Evolutionary conservation across 2,888 invertebrate genomes (phyloP), one percentile per base, ranked within the genome.

Genomic region (Uloborus plumipes): DNA sequence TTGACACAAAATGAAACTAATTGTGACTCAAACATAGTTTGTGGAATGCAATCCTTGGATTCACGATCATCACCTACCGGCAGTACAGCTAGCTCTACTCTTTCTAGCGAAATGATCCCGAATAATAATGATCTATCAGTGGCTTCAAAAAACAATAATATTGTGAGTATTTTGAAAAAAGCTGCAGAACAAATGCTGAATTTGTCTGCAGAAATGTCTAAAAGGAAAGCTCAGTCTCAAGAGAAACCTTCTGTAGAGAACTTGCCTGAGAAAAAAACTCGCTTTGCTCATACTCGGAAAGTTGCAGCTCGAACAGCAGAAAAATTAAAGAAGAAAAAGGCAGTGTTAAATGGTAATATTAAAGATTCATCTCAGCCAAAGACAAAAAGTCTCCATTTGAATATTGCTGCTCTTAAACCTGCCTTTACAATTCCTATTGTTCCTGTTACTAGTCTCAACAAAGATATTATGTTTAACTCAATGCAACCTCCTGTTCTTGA

Each of bases 111-210:
- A 20, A 53, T 73, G 7, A 59, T 53, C 11, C 4, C 65, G 2
- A 15, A 58, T 16, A 51, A 73, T 9, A 58, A 74, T 7, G 64
- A 58, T 69, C 13, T 70, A 1, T 74, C 70, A 16, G 49, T n/a
- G 4, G 15, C 70, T 11, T 81, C 80, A 7, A 69, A 74, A 2
- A 69, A 81, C n/a, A 69, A 62, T 50, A 51, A 62, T 55, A 70
- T 84, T 18, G 65, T 83, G 1, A 79, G 77, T 1, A 62, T 84
- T n/a, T 64, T 84, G 31, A 74, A 79, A 22, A 84, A 83, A 59
- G 84, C 84, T 15, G 84, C 84, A 39, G 73, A 83, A 53, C 82
- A 82, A 49, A 83, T 84, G 78, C 50, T 84, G 6, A 82, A 51
- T 31, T 70, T 82, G n/a, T 65, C 82, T 49, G 62, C 67, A 16